phyloP scores from a whole-genome alignment of 2,888 invertebrate genomes.

The Aporophyla nigra region DNA sequence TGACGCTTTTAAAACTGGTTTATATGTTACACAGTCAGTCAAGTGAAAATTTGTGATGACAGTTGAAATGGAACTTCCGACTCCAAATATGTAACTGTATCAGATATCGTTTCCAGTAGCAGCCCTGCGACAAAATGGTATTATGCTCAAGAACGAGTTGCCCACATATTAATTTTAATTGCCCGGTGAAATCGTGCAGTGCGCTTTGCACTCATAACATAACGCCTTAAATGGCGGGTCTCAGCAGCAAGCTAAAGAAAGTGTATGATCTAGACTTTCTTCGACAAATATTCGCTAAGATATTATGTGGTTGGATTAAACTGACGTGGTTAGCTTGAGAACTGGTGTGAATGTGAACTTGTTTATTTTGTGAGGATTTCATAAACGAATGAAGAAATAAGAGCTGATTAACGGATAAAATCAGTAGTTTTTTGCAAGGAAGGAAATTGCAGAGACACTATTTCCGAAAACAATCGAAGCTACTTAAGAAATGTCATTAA shows the following conservation, averaged over 20 bases:
- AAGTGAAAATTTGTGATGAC: neutral
- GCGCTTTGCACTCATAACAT: slow-evolving; percentile 64
- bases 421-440: no score
- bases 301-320: slow-evolving; percentile 36
- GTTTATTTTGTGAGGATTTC: neutral
- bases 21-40: neutral
- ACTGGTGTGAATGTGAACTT: slow-evolving; percentile 4
- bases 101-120: neutral
- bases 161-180: slow-evolving; percentile 76
- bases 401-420: no score
- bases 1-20: neutral
- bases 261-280: slow-evolving; percentile 56
- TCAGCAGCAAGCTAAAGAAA: slow-evolving; percentile 43
- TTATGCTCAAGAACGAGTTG: slow-evolving; percentile 67
- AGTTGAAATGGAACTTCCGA: neutral
- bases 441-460: neutral
- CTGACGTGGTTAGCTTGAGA: neutral
- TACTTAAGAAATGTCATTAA: no score
- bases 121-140: slow-evolving; percentile 59
- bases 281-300: slow-evolving; percentile 51
- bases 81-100: neutral
- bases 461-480: no score
- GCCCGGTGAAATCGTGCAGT: slow-evolving; percentile 68
- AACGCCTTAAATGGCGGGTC: slow-evolving; percentile 60
- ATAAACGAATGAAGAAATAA: neutral